phyloP scores from a whole-genome alignment of 2,113 vertebrate genomes.

The Atlantisia rogersi region DNA sequence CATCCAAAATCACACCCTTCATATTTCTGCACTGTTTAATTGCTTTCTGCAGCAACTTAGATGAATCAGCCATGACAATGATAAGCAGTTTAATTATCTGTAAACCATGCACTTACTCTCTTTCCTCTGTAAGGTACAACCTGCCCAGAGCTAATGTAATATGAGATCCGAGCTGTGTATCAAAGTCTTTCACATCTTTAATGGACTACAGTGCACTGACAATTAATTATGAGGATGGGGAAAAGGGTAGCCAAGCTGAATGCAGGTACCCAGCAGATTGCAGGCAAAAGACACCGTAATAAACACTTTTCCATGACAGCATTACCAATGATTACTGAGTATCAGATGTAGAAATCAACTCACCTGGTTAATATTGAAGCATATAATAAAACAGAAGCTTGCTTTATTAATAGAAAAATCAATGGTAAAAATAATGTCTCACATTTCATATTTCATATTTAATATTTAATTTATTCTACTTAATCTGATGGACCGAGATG shows the following conservation, averaged over 20 bases:
- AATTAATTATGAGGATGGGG: not conserved
- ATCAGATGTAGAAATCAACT: not conserved
- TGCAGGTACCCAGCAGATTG: not conserved
- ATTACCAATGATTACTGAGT: not conserved
- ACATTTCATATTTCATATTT: not conserved
- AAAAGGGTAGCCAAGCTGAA: not conserved
- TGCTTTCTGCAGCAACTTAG: not conserved
- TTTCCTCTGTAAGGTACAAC: not conserved
- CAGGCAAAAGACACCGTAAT: not conserved
- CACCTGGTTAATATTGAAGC: not conserved
- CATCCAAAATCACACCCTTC: not conserved
- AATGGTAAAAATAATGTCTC: not conserved
- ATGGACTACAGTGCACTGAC: not conserved
- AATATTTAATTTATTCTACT: not conserved
- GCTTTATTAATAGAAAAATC: not conserved
- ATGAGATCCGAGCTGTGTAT: not conserved
- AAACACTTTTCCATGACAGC: not conserved
- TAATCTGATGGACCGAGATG: not conserved
- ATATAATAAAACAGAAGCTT: not conserved
- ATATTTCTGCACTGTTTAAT: not conserved
- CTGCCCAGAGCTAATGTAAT: not conserved
- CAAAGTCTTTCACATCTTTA: not conserved
- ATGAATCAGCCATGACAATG: not conserved
- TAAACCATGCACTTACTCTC: not conserved
- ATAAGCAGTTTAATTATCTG: not conserved